Conservation (phyloP, 2,888 invertebrate genomes). For the Lutraria lutraria region DNA sequence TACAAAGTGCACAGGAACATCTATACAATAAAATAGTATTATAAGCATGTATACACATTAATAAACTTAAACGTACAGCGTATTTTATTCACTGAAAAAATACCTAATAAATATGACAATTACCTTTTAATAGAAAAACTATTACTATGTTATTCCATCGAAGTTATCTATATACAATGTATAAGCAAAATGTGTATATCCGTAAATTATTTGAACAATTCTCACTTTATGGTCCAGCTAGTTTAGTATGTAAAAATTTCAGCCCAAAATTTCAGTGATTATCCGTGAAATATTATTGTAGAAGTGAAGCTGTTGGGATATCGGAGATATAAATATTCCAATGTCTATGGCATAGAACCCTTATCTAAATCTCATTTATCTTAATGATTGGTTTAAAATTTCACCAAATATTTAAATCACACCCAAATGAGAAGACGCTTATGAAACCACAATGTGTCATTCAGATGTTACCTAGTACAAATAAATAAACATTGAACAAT, state of each 20-base stretch:
- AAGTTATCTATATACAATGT: too few species aligned
- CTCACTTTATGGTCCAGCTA: too few species aligned
- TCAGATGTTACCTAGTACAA: neutral
- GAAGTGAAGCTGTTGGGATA: neutral
- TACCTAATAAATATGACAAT: too few species aligned
- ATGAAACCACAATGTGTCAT: neutral
- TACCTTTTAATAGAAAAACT: too few species aligned
- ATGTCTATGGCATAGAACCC: neutral
- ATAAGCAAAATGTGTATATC: neutral
- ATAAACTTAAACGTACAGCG: too few species aligned
- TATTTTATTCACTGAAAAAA: too few species aligned
- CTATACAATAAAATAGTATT: too few species aligned
- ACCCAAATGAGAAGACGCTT: neutral
- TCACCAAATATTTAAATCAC: neutral
- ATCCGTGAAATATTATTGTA: neutral
- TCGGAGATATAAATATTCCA: neutral
- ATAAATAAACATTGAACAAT: slow-evolving; percentile 10
- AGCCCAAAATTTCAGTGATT: neutral
- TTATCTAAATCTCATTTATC: neutral
- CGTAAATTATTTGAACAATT: neutral
- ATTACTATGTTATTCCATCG: too few species aligned
- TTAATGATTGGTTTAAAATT: neutral
- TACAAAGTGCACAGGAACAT: too few species aligned
- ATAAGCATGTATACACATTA: too few species aligned
- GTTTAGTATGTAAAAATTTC: neutral